These are phyloP conservation scores for Stomorhina lunata DNA, from an alignment of 2,888 invertebrate genomes.

Conservation along the genomic window DNA sequence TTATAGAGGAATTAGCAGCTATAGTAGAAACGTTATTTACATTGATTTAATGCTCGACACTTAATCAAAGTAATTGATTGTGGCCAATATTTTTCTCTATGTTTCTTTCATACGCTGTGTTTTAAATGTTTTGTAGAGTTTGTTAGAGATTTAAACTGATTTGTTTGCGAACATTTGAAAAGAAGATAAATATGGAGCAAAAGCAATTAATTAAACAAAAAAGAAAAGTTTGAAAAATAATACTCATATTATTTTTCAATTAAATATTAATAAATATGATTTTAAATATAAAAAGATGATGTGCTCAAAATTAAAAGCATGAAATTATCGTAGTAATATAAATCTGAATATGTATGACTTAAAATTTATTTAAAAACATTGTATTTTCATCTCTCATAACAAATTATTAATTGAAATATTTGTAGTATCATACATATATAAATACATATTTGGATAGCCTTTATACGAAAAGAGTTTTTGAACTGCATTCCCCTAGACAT, in stretches of 20 bases:
- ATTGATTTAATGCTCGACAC: slow-evolving; percentile 69
- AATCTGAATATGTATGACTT: too few species aligned
- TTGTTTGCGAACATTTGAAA: slow-evolving; percentile 43
- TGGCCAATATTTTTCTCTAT: slow-evolving; percentile 1
- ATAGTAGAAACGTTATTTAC: slow-evolving; percentile 38
- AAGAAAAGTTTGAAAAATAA: not conserved
- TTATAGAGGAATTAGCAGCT: not conserved
- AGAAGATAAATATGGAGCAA: slow-evolving; percentile 44
- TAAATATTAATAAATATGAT: not conserved
- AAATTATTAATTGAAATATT: too few species aligned
- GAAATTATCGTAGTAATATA: too few species aligned
- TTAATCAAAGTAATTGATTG: slow-evolving; percentile 68
- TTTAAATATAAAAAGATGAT: too few species aligned
- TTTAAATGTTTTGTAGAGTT: slow-evolving; percentile 24
- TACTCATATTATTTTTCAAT: not conserved
- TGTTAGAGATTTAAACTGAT: slow-evolving; percentile 46
- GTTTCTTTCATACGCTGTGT: not conserved
- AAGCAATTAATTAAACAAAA: slow-evolving; percentile 31
- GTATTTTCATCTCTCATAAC: too few species aligned
- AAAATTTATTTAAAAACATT: too few species aligned
- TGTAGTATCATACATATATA: too few species aligned
- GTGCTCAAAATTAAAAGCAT: too few species aligned
- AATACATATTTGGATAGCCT: too few species aligned
- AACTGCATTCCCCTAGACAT: too few species aligned
- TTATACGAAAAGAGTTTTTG: too few species aligned